A percentile compares a stretch with the other conserved stretches of the same genome.
These are phyloP conservation scores for Chaetophractus vellerosus DNA, from an alignment of 2,797 vertebrate species.

Conservation along the genomic window DNA sequence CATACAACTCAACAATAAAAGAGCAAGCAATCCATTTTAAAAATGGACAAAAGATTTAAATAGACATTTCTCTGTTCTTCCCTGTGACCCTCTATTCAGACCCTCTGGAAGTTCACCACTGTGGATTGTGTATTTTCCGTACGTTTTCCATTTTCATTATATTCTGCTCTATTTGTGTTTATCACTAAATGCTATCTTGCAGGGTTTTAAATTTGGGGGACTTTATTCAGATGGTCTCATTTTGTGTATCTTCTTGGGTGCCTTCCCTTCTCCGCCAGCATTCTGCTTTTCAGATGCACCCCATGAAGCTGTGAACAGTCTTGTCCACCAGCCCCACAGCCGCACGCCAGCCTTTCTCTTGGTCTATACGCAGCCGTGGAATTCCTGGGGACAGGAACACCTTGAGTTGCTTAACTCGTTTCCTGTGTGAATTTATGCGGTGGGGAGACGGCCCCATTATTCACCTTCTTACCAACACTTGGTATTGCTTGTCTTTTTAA, in stretches of 20 bases:
- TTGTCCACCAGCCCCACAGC: rapidly evolving
- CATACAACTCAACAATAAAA: too few species aligned
- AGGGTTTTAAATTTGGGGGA: rapidly evolving
- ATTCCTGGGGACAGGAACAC: rapidly evolving
- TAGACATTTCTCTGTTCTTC: too few species aligned
- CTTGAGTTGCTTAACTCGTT: rapidly evolving
- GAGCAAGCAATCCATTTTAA: too few species aligned
- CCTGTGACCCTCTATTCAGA: rapidly evolving
- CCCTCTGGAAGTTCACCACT: rapidly evolving
- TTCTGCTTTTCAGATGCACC: rapidly evolving
- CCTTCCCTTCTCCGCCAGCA: not conserved
- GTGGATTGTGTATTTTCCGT: rapidly evolving
- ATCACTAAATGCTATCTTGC: too few species aligned
- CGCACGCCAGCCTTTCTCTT: rapidly evolving
- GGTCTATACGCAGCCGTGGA: not conserved
- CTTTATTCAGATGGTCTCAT: rapidly evolving
- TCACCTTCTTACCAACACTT: not conserved
- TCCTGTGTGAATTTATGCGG: rapidly evolving
- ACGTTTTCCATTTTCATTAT: rapidly evolving
- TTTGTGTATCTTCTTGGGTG: too few species aligned
- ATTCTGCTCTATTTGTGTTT: rapidly evolving
- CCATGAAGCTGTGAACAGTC: rapidly evolving
- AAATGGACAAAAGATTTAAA: too few species aligned
- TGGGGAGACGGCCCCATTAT: rapidly evolving
- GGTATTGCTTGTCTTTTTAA: not conserved